Conservation (phyloP, 2,113 vertebrate species). For the Callithrix jacchus region DNA sequence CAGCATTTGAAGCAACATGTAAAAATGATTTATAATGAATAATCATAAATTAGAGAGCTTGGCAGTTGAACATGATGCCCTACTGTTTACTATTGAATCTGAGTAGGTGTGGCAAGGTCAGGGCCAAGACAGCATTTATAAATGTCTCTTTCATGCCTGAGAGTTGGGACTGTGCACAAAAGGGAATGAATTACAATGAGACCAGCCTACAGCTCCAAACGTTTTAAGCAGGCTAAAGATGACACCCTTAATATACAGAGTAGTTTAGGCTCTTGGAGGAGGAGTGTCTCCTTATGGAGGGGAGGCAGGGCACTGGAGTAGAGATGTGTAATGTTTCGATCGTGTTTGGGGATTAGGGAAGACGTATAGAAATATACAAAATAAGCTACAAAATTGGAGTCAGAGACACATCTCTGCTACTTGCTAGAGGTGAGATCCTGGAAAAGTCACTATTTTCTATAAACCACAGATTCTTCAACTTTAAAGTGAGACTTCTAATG, state of each 20-base stretch:
- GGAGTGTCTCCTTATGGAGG: background rate
- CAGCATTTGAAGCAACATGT: constrained; percentile 77
- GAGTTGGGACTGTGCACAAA: constrained; percentile 3
- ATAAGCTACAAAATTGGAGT: background rate
- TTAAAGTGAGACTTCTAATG: background rate
- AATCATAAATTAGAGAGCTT: constrained; percentile 77
- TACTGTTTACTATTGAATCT: constrained; percentile 75
- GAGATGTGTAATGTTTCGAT: background rate
- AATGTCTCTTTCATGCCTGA: constrained; percentile 40
- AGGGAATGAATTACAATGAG: background rate
- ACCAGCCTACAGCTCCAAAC: background rate
- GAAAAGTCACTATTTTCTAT: background rate
- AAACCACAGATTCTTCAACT: background rate
- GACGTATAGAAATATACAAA: background rate
- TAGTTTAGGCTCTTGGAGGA: background rate
- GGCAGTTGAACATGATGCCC: constrained; percentile 70
- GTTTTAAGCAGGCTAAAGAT: background rate
- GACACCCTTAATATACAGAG: too few species aligned
- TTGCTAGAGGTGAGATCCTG: background rate
- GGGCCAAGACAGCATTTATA: constrained; percentile 49
- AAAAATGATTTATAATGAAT: constrained; percentile 83
- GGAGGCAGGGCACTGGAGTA: background rate
- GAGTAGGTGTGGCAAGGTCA: constrained; percentile 62
- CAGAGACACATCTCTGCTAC: background rate
- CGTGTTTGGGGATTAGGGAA: background rate